Conservation (phyloP, 2,797 vertebrate genomes). For the Pygocentrus nattereri region DNA sequence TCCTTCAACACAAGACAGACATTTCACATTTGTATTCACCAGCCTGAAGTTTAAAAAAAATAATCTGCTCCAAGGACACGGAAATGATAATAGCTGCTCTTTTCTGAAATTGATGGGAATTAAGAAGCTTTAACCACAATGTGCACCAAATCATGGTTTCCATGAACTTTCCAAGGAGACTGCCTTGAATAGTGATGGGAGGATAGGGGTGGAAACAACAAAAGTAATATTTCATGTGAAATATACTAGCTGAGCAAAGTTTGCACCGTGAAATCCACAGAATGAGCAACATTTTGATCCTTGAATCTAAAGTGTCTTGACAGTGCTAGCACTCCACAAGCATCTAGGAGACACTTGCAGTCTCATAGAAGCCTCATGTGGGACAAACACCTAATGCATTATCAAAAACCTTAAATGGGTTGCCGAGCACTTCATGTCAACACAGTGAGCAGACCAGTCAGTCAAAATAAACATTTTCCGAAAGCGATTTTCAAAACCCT, state of each 20-base stretch:
- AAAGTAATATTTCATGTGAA: not conserved
- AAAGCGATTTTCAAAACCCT: constrained; percentile 9
- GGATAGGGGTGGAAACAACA: not conserved
- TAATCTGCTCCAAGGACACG: constrained; percentile 22
- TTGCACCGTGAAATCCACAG: not conserved
- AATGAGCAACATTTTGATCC: not conserved
- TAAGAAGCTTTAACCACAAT: constrained; percentile 22
- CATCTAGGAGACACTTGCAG: constrained; percentile 30
- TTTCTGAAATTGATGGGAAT: constrained; percentile 7
- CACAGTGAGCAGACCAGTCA: constrained; percentile 18
- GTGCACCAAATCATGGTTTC: constrained; percentile 18
- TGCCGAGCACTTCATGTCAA: constrained; percentile 38
- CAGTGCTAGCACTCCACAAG: constrained; percentile 20
- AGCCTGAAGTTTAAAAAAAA: constrained; percentile 22
- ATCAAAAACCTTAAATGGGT: constrained; percentile 52
- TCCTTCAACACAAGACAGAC: constrained; percentile 33
- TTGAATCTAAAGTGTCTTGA: constrained; percentile 41
- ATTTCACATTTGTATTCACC: constrained; percentile 36
- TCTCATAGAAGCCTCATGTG: constrained; percentile 41
- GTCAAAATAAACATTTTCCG: constrained; percentile 40
- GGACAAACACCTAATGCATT: constrained; percentile 52
- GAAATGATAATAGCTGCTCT: constrained; percentile 24
- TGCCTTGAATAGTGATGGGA: not conserved
- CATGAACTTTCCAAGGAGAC: not conserved
- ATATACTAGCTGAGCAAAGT: not conserved